Percentiles rank a stretch among this genome's conserved stretches.
These are phyloP conservation scores for Polypedilum vanderplanki DNA, from an alignment of 1,140 invertebrate species.

Conservation along the genomic window DNA sequence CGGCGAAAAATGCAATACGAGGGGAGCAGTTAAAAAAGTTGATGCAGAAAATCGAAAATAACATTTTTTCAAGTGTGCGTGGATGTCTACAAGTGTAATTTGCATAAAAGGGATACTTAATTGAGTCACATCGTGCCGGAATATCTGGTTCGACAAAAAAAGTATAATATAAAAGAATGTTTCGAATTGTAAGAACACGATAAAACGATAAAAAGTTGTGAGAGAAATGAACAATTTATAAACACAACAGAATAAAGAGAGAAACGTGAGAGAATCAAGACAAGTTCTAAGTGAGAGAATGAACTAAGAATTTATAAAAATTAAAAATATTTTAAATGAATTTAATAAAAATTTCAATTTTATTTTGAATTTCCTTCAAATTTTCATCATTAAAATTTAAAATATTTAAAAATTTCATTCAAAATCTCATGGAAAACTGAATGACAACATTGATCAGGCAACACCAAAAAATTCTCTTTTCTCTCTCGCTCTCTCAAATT, in stretches of 20 bases:
- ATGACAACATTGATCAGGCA: background rate
- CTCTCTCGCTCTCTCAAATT: background rate
- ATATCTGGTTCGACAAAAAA: background rate
- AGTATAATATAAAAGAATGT: background rate
- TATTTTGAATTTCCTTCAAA: too few species aligned
- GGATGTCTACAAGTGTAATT: background rate
- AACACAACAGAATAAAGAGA: too few species aligned
- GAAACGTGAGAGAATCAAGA: background rate
- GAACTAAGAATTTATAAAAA: too few species aligned
- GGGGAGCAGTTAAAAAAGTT: conserved; percentile 16
- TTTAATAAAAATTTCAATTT: too few species aligned
- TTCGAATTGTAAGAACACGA: background rate
- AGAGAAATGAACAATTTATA: too few species aligned
- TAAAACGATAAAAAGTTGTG: background rate
- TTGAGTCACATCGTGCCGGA: background rate
- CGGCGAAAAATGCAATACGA: background rate
- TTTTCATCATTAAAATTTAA: too few species aligned
- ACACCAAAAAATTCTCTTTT: background rate
- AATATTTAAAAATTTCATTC: too few species aligned
- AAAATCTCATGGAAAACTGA: background rate
- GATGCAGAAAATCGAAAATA: conserved; percentile 27
- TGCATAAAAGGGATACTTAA: conserved; percentile 25
- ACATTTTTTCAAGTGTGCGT: background rate
- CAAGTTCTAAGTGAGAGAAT: too few species aligned
- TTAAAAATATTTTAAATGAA: too few species aligned